These are phyloP conservation scores for Tapirus terrestris DNA, from an alignment of 2,113 vertebrate genomes.

Conservation along the genomic window DNA sequence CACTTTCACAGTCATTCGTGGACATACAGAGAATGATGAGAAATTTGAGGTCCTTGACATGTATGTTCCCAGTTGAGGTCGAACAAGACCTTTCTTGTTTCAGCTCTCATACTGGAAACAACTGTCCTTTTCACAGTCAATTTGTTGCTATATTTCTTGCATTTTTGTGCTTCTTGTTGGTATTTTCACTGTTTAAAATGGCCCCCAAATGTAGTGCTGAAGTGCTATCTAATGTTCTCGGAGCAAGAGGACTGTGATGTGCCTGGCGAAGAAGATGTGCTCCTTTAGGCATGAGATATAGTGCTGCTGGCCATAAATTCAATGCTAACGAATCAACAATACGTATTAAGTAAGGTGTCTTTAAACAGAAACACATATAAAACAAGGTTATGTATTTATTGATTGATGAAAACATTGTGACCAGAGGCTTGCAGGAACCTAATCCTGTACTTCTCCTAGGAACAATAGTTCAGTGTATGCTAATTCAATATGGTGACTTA, in stretches of 20 bases:
- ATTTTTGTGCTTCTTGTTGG: neutral
- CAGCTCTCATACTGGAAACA: neutral
- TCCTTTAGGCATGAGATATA: neutral
- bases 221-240: neutral
- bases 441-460: neutral
- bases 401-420: neutral
- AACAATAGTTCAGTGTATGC: neutral
- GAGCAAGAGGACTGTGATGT: neutral
- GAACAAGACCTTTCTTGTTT: neutral
- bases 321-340: neutral
- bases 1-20: neutral
- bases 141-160: neutral
- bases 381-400: neutral
- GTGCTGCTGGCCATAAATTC: neutral
- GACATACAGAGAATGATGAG: neutral
- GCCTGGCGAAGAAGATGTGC: neutral
- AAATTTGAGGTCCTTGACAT: neutral
- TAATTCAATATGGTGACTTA: slow-evolving; percentile 3
- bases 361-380: neutral
- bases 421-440: neutral
- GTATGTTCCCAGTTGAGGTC: neutral
- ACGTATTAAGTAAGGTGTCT: neutral
- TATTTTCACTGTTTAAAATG: neutral
- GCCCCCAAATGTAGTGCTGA: neutral
- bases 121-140: neutral